phyloP scores from a whole-genome alignment of 2,797 vertebrate species.

The Parambassis ranga region DNA sequence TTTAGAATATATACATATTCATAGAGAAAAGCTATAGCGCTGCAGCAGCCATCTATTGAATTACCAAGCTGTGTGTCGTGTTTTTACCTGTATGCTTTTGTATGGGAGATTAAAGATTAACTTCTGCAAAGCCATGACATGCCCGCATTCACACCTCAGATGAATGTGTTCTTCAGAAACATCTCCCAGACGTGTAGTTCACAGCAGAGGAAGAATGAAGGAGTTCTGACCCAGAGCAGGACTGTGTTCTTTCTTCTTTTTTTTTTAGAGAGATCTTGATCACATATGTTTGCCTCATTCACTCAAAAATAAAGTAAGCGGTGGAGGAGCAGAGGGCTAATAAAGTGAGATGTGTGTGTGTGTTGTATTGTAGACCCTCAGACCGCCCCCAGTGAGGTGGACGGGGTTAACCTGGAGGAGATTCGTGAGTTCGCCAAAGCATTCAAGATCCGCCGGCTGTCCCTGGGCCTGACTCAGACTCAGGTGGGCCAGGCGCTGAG shows the following conservation, averaged over 20 bases:
- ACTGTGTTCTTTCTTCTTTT: conserved; percentile 39
- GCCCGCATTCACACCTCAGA: conserved; percentile 47
- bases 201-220: conserved; percentile 46
- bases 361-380: conserved; percentile 88
- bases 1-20: conserved; percentile 20
- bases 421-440: conserved; percentile 99
- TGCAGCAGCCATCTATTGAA: conserved; percentile 15
- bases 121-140: conserved; percentile 33
- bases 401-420: conserved; percentile 99
- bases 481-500: conserved; percentile 99
- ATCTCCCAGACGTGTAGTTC: conserved; percentile 31
- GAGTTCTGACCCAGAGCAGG: conserved; percentile 44
- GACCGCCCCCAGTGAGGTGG: conserved; percentile 94
- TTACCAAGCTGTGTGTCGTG: conserved; percentile 7
- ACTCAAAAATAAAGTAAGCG: conserved; percentile 44
- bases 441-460: conserved; percentile 99
- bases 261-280: conserved; percentile 36
- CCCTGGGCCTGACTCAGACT: conserved; percentile 98
- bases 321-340: conserved; percentile 47
- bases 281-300: conserved; percentile 48
- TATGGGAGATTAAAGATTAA: conserved; percentile 37
- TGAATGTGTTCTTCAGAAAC: conserved; percentile 47
- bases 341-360: conserved; percentile 68
- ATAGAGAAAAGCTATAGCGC: background rate
- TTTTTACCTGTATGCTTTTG: conserved; percentile 42